phyloP scores from a whole-genome alignment of 53 echinoderm and acorn worm genomes.

The Hippasteria phrygiana region DNA sequence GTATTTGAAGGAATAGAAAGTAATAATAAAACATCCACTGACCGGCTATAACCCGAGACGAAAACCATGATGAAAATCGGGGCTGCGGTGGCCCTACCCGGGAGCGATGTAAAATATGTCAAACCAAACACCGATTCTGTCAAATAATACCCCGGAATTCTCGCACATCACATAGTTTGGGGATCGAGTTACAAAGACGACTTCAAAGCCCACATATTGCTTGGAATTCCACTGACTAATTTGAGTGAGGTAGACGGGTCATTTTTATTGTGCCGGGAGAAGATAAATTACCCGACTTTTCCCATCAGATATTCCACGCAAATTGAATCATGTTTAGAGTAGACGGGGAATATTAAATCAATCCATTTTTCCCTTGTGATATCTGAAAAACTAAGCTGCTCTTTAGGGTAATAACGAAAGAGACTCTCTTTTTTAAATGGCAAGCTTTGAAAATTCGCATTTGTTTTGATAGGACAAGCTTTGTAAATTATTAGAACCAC shows the following conservation, averaged over 20 bases:
- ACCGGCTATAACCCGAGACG: background rate
- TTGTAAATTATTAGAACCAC: too few relatives aligned
- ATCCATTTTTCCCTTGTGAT: background rate
- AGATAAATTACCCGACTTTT: background rate
- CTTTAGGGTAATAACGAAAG: too few relatives aligned
- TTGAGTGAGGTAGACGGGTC: background rate
- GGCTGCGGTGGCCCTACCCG: background rate
- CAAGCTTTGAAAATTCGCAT: too few relatives aligned
- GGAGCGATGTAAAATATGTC: background rate
- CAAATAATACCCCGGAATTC: background rate
- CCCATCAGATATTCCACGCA: background rate
- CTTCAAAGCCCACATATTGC: background rate
- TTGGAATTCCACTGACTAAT: background rate
- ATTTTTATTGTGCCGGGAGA: too few relatives aligned
- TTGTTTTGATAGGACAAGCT: too few relatives aligned
- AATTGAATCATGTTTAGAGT: too few relatives aligned
- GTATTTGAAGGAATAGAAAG: too few relatives aligned
- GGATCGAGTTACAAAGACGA: constrained; percentile 9
- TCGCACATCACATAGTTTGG: constrained; percentile 4
- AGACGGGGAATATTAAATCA: too few relatives aligned
- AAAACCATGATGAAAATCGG: background rate
- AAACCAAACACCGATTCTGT: background rate
- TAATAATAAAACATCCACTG: background rate
- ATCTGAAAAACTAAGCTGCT: too few relatives aligned
- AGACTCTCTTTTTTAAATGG: too few relatives aligned